Evolutionary conservation across 1,140 invertebrate genomes (phyloP).

Genomic region (Lethrus apterus): DNA sequence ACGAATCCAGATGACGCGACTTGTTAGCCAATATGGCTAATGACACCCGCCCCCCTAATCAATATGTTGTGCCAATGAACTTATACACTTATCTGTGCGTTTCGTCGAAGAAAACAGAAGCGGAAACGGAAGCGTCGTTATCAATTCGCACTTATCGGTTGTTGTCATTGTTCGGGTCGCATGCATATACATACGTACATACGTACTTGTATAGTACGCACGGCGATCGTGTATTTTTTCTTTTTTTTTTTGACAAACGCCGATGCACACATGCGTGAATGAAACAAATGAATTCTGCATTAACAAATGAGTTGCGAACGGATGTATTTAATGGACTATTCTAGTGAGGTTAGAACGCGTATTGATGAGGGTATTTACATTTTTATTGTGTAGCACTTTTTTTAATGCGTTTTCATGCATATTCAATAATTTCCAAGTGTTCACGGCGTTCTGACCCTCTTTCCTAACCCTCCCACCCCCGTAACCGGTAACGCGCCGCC

Average conservation of each 20-base stretch:
- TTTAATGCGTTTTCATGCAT: no score
- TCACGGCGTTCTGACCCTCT: no score
- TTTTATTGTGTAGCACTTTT: constrained; percentile 14
- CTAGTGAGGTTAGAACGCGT: constrained; percentile 22
- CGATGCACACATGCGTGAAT: constrained; percentile 33
- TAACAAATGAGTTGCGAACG: constrained; percentile 35
- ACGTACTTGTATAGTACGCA: not conserved
- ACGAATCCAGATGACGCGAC: no score
- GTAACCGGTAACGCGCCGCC: no score
- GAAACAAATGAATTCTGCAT: constrained; percentile 36
- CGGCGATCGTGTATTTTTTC: no score
- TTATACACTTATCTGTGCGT: constrained; percentile 24
- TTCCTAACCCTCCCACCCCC: no score
- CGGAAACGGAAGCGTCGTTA: constrained; percentile 29
- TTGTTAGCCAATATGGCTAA: no score
- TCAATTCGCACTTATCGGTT: constrained; percentile 25
- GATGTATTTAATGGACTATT: constrained; percentile 35
- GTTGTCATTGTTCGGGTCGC: constrained; percentile 23
- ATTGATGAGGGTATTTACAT: constrained; percentile 27
- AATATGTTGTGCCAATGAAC: constrained; percentile 29
- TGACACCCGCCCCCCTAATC: no score
- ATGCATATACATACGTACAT: constrained; percentile 1
- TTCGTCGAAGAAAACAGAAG: constrained; percentile 27
- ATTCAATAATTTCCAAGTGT: no score
- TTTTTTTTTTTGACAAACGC: constrained; percentile 29